A percentile compares a stretch with the other conserved stretches of the same genome.
These are phyloP conservation scores for Bostrychus sinensis DNA, from an alignment of 2,113 vertebrate species.

Conservation along the genomic window DNA sequence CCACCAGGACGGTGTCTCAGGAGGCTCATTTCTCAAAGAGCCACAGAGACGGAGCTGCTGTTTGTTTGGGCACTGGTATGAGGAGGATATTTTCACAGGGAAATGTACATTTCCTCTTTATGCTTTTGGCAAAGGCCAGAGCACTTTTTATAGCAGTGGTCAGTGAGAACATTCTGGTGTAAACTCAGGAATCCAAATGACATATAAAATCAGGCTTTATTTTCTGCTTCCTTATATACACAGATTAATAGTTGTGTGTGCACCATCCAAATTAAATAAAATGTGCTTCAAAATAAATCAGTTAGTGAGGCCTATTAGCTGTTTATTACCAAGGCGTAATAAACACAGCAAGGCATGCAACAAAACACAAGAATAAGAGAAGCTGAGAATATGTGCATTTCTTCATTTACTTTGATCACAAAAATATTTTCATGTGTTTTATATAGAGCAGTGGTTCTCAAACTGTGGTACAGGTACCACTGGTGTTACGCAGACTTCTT, in stretches of 20 bases:
- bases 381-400: too few relatives aligned
- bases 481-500: too few relatives aligned
- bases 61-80: slow-evolving; percentile 63
- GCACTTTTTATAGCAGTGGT: slow-evolving; percentile 20
- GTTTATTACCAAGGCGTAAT: too few relatives aligned
- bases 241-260: neutral
- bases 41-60: slow-evolving; percentile 67
- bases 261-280: too few relatives aligned
- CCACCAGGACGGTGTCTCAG: slow-evolving; percentile 66
- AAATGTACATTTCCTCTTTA: slow-evolving; percentile 72
- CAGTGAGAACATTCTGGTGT: slow-evolving; percentile 23
- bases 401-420: too few relatives aligned
- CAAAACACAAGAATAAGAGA: too few relatives aligned
- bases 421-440: too few relatives aligned
- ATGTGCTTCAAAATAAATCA: neutral
- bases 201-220: slow-evolving; percentile 13
- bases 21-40: slow-evolving; percentile 75
- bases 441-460: too few relatives aligned
- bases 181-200: slow-evolving; percentile 15
- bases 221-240: neutral
- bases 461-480: too few relatives aligned
- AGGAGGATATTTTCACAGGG: slow-evolving; percentile 68
- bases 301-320: too few relatives aligned
- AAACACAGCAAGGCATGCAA: too few relatives aligned
- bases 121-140: slow-evolving; percentile 11